These are phyloP conservation scores for Stenolophus ochropezus DNA, from an alignment of 2,888 invertebrate genomes.

Conservation along the genomic window DNA sequence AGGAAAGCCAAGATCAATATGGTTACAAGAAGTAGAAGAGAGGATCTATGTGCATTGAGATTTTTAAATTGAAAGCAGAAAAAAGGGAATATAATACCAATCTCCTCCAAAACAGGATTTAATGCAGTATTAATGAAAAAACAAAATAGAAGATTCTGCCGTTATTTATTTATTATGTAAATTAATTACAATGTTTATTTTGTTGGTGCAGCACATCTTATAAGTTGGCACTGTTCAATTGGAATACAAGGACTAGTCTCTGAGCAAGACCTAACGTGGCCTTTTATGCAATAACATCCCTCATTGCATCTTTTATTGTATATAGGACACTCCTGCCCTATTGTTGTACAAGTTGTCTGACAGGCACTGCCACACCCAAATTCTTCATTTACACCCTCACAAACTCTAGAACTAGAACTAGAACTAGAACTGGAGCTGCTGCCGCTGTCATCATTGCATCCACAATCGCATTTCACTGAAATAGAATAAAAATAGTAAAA, in stretches of 20 bases:
- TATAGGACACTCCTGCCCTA: neutral
- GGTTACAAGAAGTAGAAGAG: too few relatives aligned
- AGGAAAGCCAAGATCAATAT: too few relatives aligned
- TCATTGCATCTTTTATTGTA: neutral
- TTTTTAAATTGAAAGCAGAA: too few relatives aligned
- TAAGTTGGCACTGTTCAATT: neutral
- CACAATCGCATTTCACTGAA: too few relatives aligned
- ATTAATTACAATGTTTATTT: neutral
- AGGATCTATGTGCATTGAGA: too few relatives aligned
- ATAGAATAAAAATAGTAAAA: too few relatives aligned
- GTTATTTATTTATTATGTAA: neutral
- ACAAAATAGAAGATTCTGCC: neutral
- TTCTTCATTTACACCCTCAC: neutral
- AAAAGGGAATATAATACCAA: too few relatives aligned
- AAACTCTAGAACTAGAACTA: neutral
- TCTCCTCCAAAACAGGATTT: too few relatives aligned
- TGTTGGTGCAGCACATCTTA: neutral
- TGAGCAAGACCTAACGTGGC: neutral
- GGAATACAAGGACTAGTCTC: neutral
- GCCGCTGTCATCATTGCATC: too few relatives aligned
- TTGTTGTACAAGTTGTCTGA: constrained; percentile 3
- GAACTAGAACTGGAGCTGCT: too few relatives aligned
- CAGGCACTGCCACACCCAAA: neutral
- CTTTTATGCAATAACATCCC: neutral
- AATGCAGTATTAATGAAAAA: too few relatives aligned